Evolutionary conservation across 2,888 invertebrate species (phyloP).

Genomic region (Eupithecia centaureata): DNA sequence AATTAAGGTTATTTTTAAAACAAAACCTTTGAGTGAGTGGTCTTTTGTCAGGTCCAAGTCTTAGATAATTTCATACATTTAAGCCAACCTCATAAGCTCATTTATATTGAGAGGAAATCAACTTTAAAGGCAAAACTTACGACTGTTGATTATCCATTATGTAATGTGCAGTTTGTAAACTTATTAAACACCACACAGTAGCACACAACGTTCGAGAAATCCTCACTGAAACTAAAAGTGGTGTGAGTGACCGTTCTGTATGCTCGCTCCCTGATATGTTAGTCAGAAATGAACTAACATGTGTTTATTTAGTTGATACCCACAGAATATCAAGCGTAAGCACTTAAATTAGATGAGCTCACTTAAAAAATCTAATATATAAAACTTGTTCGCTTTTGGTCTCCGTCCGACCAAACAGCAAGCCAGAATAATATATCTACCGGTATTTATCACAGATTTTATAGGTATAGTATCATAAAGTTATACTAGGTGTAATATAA

Average conservation of each 20-base stretch:
- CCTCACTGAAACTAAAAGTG: slow-evolving; percentile 11
- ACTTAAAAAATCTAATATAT: too few relatives aligned
- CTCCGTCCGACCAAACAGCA: neutral
- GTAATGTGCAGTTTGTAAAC: slow-evolving; percentile 57
- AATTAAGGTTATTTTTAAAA: neutral
- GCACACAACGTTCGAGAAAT: slow-evolving; percentile 17
- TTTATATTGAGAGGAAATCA: slow-evolving; percentile 55
- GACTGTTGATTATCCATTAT: slow-evolving; percentile 66
- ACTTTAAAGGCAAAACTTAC: slow-evolving; percentile 60
- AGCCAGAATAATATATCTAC: too few relatives aligned
- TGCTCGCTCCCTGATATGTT: slow-evolving; percentile 37
- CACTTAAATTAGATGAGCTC: too few relatives aligned
- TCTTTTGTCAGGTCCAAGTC: neutral
- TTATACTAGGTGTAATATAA: too few relatives aligned
- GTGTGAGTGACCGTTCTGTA: slow-evolving; percentile 34
- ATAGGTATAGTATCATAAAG: too few relatives aligned
- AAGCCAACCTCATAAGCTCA: slow-evolving; percentile 46
- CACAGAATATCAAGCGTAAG: slow-evolving; percentile 55
- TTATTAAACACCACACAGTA: slow-evolving; percentile 18
- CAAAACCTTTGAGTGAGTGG: neutral
- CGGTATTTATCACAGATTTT: too few relatives aligned
- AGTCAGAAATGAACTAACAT: slow-evolving; percentile 55
- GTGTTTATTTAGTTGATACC: too few relatives aligned
- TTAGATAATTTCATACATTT: neutral
- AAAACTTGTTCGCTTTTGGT: slow-evolving; percentile 47